A percentile compares a stretch with the other conserved stretches of the same genome.
Evolutionary conservation across 2,797 vertebrate genomes (phyloP).

Genomic region (Coregonus sp.): DNA sequence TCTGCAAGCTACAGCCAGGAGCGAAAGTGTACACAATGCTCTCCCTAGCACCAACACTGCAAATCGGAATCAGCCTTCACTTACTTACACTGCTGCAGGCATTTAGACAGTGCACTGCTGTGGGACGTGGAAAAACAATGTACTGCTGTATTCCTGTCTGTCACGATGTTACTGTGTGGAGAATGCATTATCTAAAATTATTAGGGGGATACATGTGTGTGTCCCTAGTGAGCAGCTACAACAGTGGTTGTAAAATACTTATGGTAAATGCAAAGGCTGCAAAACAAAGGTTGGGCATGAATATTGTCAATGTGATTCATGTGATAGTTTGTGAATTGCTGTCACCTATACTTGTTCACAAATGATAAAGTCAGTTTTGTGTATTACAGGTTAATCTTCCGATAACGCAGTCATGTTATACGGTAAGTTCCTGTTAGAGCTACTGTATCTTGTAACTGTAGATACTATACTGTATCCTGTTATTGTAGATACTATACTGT

Average conservation of each 20-base stretch:
- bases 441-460: neutral
- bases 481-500: too few relatives aligned
- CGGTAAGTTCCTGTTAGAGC: neutral
- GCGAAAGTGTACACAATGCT: neutral
- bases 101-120: neutral
- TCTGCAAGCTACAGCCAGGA: neutral
- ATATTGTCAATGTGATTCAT: neutral
- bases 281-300: neutral
- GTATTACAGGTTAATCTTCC: neutral
- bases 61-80: neutral
- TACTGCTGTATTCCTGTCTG: neutral
- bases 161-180: neutral
- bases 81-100: neutral
- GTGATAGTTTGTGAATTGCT: neutral
- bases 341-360: neutral
- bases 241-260: neutral
- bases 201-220: neutral
- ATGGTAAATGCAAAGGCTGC: neutral
- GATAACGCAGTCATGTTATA: neutral
- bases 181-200: constrained; percentile 2
- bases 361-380: neutral
- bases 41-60: neutral
- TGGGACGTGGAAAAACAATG: too few relatives aligned
- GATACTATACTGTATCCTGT: too few relatives aligned
- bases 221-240: neutral